A percentile compares a stretch with the other conserved stretches of the same genome.
Evolutionary conservation across 2,113 vertebrate genomes (phyloP).

Genomic region (Chelonoidis abingdonii): DNA sequence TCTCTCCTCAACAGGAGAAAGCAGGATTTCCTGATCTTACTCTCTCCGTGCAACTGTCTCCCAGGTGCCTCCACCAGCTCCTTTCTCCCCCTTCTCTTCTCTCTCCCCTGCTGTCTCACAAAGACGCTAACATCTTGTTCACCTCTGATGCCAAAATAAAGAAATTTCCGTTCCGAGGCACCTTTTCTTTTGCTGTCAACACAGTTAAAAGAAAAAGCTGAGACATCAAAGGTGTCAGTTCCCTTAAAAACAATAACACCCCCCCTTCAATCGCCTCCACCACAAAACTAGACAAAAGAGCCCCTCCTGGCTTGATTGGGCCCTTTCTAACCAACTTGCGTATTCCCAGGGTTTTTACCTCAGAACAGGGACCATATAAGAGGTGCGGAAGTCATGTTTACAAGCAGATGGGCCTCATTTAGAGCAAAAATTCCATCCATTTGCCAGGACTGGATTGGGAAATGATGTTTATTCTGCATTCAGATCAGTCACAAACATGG

Average conservation of each 20-base stretch:
- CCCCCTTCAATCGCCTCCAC: neutral
- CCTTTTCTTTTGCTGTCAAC: conserved; percentile 19
- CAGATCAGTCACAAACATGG: neutral
- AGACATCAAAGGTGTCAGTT: neutral
- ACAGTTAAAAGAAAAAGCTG: neutral
- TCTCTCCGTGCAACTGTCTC: neutral
- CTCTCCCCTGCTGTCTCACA: neutral
- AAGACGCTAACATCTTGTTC: conserved; percentile 19
- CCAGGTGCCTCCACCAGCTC: neutral
- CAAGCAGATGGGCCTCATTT: neutral
- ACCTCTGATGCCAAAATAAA: conserved; percentile 4
- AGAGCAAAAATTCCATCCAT: neutral
- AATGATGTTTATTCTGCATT: neutral
- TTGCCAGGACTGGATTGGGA: neutral
- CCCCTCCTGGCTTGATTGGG: neutral
- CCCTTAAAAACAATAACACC: neutral
- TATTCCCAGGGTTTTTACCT: neutral
- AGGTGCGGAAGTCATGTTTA: neutral
- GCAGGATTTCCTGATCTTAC: neutral
- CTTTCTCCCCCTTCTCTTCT: neutral
- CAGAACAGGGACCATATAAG: neutral
- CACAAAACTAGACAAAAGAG: neutral
- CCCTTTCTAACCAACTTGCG: neutral
- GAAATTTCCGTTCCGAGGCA: neutral
- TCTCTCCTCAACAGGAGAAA: neutral